phyloP scores from a whole-genome alignment of 2,888 invertebrate species.

The Dolomedes plantarius region DNA sequence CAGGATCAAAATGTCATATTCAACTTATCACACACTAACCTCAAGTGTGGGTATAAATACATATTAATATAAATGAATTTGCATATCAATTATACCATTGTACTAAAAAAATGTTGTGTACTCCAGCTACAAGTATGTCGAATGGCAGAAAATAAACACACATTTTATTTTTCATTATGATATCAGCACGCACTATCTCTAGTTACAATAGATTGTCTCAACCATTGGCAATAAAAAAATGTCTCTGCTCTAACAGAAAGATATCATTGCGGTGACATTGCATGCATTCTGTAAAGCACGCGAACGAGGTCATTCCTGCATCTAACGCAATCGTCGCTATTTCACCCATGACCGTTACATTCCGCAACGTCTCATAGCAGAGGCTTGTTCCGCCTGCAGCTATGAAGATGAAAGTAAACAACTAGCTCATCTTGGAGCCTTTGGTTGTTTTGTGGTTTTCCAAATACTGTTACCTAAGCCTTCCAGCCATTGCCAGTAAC shows the following conservation, averaged over 20 bases:
- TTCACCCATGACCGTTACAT: conserved; percentile 59
- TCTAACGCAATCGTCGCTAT: conserved; percentile 26
- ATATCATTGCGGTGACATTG: background rate
- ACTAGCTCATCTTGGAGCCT: background rate
- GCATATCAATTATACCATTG: too few species aligned
- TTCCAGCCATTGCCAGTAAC: conserved; percentile 9
- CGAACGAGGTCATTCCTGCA: conserved; percentile 30
- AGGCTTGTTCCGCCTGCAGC: conserved; percentile 22
- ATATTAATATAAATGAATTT: too few species aligned
- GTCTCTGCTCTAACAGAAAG: background rate
- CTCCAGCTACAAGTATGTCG: too few species aligned
- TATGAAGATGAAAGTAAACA: conserved; percentile 40
- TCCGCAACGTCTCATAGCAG: conserved; percentile 2
- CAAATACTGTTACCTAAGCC: conserved; percentile 42
- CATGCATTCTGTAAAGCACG: conserved; percentile 9
- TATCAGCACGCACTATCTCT: too few species aligned
- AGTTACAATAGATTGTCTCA: too few species aligned
- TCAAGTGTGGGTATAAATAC: too few species aligned
- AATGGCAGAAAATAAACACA: too few species aligned
- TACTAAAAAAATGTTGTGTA: too few species aligned
- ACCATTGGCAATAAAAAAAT: background rate
- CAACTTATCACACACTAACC: too few species aligned
- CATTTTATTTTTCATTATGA: too few species aligned
- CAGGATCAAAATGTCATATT: too few species aligned
- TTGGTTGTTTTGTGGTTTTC: background rate